Base-by-base conservation (phyloP, 2,888 invertebrate species). In the Steromphala cineraria region DNA sequence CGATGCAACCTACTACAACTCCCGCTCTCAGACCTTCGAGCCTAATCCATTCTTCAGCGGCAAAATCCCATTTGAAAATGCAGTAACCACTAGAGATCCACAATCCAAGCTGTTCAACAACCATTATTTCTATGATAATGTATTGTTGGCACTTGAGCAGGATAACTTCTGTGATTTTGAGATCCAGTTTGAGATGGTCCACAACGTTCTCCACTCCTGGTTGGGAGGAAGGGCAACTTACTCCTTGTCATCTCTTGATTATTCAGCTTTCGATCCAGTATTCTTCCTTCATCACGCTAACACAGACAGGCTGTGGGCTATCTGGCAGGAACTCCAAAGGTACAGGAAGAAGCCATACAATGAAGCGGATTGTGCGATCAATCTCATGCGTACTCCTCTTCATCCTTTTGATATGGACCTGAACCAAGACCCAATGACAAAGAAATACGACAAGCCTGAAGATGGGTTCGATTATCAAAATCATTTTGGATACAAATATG, bases 241-340 rank as follows among this genome's bases (percentile, higher is more conserved):
- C 53, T 83, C 83, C 5, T 80, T 84, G 77, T 81, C 80, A 24
- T 78, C 80, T 19, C 83, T 84, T 46, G 84, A 84, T 53, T 84
- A 71, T 56, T 40, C 86, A 15, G 81, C 84, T 15, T 86, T 81
- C 55, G 86, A 86, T 31, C 86, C 86, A 7, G 80, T 84, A 15
- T 86, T 86, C 79, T 85, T 82, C 80, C 71, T 85, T 5, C 80
- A 84, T 56, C 86, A 85, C 71, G 40, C 86, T 24, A 84, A 82
- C 55, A 81, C 81, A 2, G 86, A 86, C 75, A 53, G 84, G 3
- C 28, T 84, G n/a, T 84, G 83, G 83, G 83, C 82, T 15, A 79
- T 84, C 78, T 83, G 83, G 84, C 84, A 80, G 79, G 79, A 81
- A 28, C 31, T 81, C 17, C 81, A 81, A 21, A 79, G 77, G 10